Evolutionary conservation across 2,113 vertebrate genomes (phyloP).

Genomic region (Rhabdomys dilectus): DNA sequence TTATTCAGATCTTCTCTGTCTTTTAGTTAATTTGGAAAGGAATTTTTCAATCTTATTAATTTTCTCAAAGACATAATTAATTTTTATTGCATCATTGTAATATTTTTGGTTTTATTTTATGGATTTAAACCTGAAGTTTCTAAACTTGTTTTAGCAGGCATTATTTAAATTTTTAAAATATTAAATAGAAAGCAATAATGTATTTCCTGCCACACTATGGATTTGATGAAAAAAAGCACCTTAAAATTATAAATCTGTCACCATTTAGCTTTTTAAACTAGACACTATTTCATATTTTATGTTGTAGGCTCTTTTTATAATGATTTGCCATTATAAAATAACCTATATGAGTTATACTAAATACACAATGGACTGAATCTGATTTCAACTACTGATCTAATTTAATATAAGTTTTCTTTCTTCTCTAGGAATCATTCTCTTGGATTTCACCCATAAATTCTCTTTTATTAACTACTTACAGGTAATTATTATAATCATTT

Average conservation of each 20-base stretch:
- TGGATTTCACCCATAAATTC: neutral
- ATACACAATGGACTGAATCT: neutral
- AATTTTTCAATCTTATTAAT: neutral
- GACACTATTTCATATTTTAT: neutral
- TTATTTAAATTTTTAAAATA: slow-evolving; percentile 23
- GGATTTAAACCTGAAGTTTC: neutral
- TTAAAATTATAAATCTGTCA: neutral
- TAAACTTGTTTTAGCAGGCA: neutral
- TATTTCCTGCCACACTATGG: neutral
- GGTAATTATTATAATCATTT: neutral
- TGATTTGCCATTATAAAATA: neutral
- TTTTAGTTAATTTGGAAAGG: neutral
- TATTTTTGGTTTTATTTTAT: neutral
- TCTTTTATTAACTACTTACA: neutral
- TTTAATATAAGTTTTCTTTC: neutral
- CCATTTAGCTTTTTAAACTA: neutral
- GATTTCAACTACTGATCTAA: neutral
- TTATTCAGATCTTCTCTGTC: neutral
- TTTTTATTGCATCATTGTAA: neutral
- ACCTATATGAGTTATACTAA: neutral
- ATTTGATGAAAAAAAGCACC: neutral
- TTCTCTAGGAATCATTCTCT: neutral
- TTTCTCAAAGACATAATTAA: neutral
- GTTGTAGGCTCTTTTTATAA: neutral
- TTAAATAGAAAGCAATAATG: neutral